Conservation (phyloP, 1,140 invertebrate genomes). For the Drosophila asahinai region DNA sequence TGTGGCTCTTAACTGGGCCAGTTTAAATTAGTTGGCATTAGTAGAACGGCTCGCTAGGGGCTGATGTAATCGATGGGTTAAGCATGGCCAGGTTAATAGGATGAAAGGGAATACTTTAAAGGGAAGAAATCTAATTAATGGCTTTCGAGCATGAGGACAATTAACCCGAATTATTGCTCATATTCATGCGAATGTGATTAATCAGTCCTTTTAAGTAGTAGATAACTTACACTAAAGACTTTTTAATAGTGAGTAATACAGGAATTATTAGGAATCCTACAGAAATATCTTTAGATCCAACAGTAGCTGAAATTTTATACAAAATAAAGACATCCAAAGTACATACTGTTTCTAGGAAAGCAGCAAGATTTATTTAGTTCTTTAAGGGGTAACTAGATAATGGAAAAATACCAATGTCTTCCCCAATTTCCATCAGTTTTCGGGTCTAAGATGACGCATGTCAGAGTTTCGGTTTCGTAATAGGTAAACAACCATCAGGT, state of each 20-base stretch:
- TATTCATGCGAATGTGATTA: not conserved
- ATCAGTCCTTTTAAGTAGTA: not conserved
- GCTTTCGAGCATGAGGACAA: not conserved
- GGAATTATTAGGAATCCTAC: not conserved
- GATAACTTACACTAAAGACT: not conserved
- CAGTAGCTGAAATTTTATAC: too few species aligned
- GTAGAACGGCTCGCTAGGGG: not conserved
- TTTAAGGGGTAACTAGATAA: not conserved
- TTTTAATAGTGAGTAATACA: too few species aligned
- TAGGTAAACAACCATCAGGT: constrained; percentile 26
- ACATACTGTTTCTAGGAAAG: not conserved
- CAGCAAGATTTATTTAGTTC: not conserved
- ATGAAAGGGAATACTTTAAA: not conserved
- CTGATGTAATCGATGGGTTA: constrained; percentile 5
- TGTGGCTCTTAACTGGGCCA: constrained; percentile 21
- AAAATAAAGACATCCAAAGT: too few species aligned
- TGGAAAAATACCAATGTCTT: not conserved
- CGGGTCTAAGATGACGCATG: not conserved
- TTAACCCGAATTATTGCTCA: too few species aligned
- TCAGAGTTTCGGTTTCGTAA: constrained; percentile 6
- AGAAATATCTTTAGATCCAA: not conserved
- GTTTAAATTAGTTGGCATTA: constrained; percentile 17
- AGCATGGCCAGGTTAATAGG: not conserved
- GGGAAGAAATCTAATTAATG: constrained; percentile 1
- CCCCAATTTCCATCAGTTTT: not conserved